Conservation (phyloP, 2,113 vertebrate species). For the Chlorocebus sabaeus region DNA sequence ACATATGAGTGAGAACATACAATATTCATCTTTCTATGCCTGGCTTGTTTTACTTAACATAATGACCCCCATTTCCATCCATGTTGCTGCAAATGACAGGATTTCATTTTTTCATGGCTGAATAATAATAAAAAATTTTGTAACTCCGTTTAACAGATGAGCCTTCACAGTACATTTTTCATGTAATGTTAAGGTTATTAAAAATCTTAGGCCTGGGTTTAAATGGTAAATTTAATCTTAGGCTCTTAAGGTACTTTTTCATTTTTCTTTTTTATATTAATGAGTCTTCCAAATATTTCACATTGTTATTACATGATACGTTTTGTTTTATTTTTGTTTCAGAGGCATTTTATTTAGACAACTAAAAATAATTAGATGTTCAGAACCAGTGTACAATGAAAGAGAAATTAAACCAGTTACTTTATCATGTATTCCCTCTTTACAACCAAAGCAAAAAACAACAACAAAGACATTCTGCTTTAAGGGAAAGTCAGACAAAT, state of each 20-base stretch:
- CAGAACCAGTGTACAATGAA: neutral
- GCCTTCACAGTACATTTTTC: neutral
- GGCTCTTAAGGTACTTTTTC: neutral
- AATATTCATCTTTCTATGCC: neutral
- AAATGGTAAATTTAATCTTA: neutral
- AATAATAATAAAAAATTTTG: neutral
- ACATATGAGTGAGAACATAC: neutral
- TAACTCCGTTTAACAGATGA: neutral
- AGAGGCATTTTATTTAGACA: neutral
- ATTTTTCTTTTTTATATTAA: neutral
- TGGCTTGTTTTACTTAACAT: neutral
- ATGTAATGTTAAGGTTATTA: neutral
- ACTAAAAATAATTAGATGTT: neutral
- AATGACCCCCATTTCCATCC: neutral
- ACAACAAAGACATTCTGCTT: neutral
- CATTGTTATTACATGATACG: neutral
- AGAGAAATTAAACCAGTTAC: too few relatives aligned
- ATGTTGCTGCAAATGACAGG: neutral
- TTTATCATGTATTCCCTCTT: neutral
- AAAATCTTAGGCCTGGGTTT: neutral
- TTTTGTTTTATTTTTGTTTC: neutral
- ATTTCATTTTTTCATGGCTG: neutral
- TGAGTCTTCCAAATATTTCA: constrained; percentile 15
- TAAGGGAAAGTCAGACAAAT: neutral
- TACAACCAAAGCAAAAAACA: neutral